Evolutionary conservation across 2,113 vertebrate genomes (phyloP), one percentile per base, ranked within the genome.

Genomic region (Psilopsiagon aurifrons): DNA sequence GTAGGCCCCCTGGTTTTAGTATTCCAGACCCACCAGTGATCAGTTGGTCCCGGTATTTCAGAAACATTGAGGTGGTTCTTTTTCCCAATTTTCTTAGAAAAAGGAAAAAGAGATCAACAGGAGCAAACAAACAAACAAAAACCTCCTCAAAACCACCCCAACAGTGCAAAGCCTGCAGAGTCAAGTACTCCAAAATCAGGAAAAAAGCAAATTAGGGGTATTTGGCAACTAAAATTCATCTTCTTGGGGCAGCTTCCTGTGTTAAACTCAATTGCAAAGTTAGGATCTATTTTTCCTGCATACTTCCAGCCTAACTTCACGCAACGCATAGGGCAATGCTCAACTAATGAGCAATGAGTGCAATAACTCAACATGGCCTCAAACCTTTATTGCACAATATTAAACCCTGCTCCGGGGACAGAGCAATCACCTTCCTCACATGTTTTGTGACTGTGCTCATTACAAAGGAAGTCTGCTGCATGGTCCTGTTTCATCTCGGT

Each of bases 11-110:
- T 87, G 17, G 7, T 12, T 79, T 55, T 37, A 64, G 35, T 27
- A 55, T 33, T 91, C 69, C 66, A 79, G 76, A 94, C 9, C 25
- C 62, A 71, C 24, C 43, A 59, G 17, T 7, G 9, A 67, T 24
- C 64, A 51, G 57, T 0, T 88, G 59, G 37, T 64, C 75, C n/a
- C 25, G 29, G 15, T 39, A 51, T 22, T 95, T 90, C 43, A 68
- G 33, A 63, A 87, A 82, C 62, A 64, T 0, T 5, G 3, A 33
- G 11, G 28, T 49, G 28, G 0, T 0, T 2, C 67, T 44, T 39
- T 5, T 9, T 33, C 33, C 27, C 20, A 43, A 28, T 35, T 86
- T 88, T 64, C 44, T 80, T 79, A 76, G 8, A 71, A 54, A 60
- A 66, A 23, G 29, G 8, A 31, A 57, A 35, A 51, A 39, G 39